Evolutionary conservation across 2,888 invertebrate species (phyloP).

Genomic region (Diplazon laetatorius): DNA sequence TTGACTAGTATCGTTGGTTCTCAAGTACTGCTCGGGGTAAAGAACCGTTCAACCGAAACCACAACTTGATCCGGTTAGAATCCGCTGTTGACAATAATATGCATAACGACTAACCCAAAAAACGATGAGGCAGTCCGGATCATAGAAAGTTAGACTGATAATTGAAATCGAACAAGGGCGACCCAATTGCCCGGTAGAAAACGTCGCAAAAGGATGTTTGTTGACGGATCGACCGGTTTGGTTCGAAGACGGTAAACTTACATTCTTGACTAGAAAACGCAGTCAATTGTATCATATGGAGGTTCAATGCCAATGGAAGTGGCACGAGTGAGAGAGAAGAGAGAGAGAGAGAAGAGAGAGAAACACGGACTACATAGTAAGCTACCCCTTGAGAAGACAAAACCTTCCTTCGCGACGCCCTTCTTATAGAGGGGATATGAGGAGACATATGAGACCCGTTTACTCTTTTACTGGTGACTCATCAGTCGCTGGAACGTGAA

Average conservation of each 20-base stretch:
- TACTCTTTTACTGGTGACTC: constrained; percentile 4
- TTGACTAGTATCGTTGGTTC: no score
- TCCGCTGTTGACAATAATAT: no score
- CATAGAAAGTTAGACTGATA: no score
- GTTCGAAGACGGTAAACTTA: background rate
- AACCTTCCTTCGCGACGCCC: constrained; percentile 19
- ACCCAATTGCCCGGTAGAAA: background rate
- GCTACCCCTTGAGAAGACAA: background rate
- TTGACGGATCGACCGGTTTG: background rate
- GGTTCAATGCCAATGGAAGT: no score
- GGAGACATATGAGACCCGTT: background rate
- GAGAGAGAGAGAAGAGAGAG: constrained; percentile 5
- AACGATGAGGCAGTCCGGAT: no score
- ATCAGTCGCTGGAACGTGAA: constrained; percentile 30
- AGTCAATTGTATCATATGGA: constrained; percentile 47
- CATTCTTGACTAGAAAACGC: constrained; percentile 36
- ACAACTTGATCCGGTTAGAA: no score
- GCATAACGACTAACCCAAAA: no score
- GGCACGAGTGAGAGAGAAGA: background rate
- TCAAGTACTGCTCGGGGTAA: no score
- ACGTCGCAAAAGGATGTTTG: background rate
- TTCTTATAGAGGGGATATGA: background rate
- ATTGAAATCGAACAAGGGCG: no score
- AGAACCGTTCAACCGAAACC: no score
- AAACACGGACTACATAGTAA: no score